A percentile compares a stretch with the other conserved stretches of the same genome.
phyloP scores from a whole-genome alignment of 2,113 vertebrate species.

The Piprites chloris region DNA sequence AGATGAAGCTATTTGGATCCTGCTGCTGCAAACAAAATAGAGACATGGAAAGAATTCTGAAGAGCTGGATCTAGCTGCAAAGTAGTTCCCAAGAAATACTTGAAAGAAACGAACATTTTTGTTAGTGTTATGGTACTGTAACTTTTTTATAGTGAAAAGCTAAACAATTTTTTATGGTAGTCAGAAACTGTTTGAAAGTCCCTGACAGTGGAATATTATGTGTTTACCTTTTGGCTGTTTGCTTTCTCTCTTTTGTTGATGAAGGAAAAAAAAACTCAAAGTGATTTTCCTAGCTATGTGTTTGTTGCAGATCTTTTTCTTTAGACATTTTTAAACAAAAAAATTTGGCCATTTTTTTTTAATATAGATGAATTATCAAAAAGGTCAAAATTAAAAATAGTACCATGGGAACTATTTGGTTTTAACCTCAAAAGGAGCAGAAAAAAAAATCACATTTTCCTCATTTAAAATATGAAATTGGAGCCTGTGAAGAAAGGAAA shows the following conservation, averaged over 20 bases:
- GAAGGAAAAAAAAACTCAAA: not conserved
- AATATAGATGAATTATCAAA: not conserved
- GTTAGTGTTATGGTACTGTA: not conserved
- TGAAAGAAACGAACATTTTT: not conserved
- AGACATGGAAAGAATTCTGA: conserved; percentile 41
- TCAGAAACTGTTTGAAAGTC: not conserved
- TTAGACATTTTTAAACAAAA: not conserved
- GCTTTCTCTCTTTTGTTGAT: not conserved
- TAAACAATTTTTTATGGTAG: not conserved
- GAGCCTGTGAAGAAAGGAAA: not conserved
- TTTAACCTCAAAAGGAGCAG: not conserved
- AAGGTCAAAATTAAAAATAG: not conserved
- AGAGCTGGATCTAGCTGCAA: not conserved
- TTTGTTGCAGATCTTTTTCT: not conserved
- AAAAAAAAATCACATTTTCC: not conserved
- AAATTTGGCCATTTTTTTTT: not conserved
- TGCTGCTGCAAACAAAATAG: conserved; percentile 14
- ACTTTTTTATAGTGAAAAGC: not conserved
- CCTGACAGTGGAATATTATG: not conserved
- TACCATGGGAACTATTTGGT: not conserved
- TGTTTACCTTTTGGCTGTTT: not conserved
- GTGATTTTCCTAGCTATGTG: not conserved
- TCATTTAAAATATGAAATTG: not conserved
- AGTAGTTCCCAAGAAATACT: not conserved
- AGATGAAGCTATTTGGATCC: conserved; percentile 31